A percentile compares a stretch with the other conserved stretches of the same genome.
phyloP scores from a whole-genome alignment of 2,113 vertebrate genomes.

The Elephas maximus region DNA sequence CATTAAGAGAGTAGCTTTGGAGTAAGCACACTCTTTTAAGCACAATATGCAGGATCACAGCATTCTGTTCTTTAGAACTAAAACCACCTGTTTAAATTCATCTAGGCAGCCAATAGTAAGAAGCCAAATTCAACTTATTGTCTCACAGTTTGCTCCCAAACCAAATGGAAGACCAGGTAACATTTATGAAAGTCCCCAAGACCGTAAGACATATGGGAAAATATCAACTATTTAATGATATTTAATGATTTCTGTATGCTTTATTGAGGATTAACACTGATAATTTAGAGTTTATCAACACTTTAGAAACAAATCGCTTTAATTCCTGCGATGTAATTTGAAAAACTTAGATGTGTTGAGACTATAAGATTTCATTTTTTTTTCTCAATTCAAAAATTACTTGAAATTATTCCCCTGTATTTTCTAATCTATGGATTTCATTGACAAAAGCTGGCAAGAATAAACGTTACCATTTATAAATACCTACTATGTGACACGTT shows the following conservation, averaged over 20 bases:
- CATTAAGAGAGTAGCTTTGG: not conserved
- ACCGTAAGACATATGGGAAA: not conserved
- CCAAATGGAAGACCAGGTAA: not conserved
- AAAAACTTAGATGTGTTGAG: constrained; percentile 25
- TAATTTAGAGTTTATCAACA: constrained; percentile 59
- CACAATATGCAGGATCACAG: rapidly evolving
- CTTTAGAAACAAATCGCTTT: not conserved
- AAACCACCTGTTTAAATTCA: not conserved
- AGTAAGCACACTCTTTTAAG: not conserved
- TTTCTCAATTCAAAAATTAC: constrained; percentile 38
- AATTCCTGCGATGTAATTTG: constrained; percentile 47
- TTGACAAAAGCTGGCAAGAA: constrained; percentile 6
- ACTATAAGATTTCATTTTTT: not conserved
- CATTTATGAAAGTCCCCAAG: not conserved
- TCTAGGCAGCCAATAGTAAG: not conserved
- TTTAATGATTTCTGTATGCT: not conserved
- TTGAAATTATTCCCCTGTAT: not conserved
- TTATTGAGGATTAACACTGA: not conserved
- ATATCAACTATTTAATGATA: not conserved
- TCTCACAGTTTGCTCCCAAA: not conserved
- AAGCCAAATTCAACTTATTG: not conserved
- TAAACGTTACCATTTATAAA: not conserved
- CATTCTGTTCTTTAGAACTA: not conserved
- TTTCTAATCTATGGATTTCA: constrained; percentile 37
- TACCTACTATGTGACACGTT: not conserved